Evolutionary conservation across 2,888 invertebrate species (phyloP), one percentile per base, ranked within the genome.

Genomic region (Apotomis betuletana): DNA sequence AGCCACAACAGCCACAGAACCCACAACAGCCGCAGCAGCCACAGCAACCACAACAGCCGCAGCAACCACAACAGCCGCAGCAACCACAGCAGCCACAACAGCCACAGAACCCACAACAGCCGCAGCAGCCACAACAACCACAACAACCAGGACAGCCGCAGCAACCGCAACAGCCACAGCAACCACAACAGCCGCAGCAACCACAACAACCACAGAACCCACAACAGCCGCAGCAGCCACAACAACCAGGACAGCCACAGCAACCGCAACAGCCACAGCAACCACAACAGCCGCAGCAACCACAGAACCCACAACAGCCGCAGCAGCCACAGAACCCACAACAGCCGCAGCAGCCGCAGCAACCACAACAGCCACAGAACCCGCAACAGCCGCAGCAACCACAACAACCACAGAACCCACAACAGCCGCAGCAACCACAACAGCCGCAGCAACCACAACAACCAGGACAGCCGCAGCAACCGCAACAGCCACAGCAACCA

Each of bases 341-440:
- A n/a, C 38, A 58, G 4, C 58, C 58, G 5, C n/a, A n/a, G n/a
- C 38, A 58, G 4, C 58, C 58, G 5, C n/a, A n/a, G n/a, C 38
- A 58, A 5, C 58, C 58, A 41, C 38, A 38, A n/a, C 38, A 38
- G 0, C 58, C 58, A 5, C n/a, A n/a, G 5, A 38, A 58, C 3
- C 59, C 59, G 46, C 59, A 59, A 9, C 59, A 59, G 44, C 59
- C 59, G 8, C 44, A 44, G 13, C 59, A 59, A 13, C 59, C 59
- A 3, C 44, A 44, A 3, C n/a, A 59, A 0, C 44, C 59, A 44
- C 44, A 44, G 9, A 44, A 59, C 9, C 59, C 59, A 1, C 44
- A 44, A 3, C 41, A 59, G 9, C 44, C 59, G 8, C 59, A 59
- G 3, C 4, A 59, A 0, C 59, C 59, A 13, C 36, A 27, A 8